Conservation (phyloP, 1,140 invertebrate species). For the Agrypnia vestita region DNA sequence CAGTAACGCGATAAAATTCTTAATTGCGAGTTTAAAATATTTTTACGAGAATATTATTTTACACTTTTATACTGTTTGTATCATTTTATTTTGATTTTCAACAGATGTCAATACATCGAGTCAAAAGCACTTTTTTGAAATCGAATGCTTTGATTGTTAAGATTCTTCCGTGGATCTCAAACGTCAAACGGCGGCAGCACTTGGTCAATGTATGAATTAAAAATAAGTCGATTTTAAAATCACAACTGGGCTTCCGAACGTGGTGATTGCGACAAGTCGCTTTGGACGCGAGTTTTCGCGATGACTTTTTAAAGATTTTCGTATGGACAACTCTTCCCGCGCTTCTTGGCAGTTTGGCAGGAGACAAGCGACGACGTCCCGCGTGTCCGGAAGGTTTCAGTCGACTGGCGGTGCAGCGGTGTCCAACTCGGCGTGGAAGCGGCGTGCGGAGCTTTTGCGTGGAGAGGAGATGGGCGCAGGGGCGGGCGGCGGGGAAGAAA, state of each 20-base stretch:
- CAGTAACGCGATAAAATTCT: no score
- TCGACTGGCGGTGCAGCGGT: not conserved
- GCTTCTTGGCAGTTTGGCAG: not conserved
- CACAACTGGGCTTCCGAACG: no score
- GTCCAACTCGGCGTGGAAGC: not conserved
- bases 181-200: not conserved
- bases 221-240: not conserved
- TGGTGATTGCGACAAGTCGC: no score
- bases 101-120: not conserved
- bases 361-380: constrained; percentile 10
- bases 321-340: constrained; percentile 22
- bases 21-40: no score
- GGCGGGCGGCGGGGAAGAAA: not conserved
- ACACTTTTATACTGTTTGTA: constrained; percentile 6
- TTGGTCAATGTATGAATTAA: not conserved
- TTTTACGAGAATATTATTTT: no score
- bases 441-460: not conserved
- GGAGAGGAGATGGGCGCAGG: not conserved
- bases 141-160: not conserved
- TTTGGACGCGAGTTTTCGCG: no score
- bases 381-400: not conserved
- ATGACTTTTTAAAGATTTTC: not conserved
- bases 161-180: not conserved
- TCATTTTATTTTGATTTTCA: not conserved
- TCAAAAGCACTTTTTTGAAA: not conserved